phyloP scores from a whole-genome alignment of 2,113 vertebrate species.

The Aptenodytes forsteri region DNA sequence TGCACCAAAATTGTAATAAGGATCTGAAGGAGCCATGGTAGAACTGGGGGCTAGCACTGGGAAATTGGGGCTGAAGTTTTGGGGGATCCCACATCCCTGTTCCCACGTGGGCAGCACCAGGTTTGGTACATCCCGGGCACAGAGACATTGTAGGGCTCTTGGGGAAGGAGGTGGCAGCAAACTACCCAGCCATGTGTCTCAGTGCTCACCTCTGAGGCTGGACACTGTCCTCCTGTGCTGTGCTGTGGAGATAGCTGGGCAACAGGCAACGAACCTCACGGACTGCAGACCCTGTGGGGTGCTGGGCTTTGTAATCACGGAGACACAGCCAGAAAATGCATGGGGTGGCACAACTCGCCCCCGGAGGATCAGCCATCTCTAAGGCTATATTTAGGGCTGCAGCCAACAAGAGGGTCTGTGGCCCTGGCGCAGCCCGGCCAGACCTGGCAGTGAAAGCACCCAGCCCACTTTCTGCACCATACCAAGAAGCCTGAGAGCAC shows the following conservation, averaged over 20 bases:
- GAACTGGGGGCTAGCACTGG: neutral
- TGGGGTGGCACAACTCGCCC: neutral
- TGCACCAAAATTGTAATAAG: neutral
- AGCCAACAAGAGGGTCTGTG: neutral
- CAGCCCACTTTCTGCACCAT: neutral
- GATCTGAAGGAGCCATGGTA: neutral
- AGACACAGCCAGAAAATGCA: neutral
- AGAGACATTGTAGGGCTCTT: neutral
- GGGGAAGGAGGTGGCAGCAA: neutral
- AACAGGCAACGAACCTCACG: neutral
- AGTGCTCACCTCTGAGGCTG: neutral
- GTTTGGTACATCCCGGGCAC: neutral
- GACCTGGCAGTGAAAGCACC: neutral
- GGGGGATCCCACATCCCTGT: neutral
- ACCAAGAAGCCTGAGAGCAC: neutral
- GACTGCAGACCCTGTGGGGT: neutral
- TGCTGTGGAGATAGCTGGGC: fast-evolving
- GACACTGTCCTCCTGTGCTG: neutral
- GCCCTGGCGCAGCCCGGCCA: neutral
- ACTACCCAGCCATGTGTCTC: neutral
- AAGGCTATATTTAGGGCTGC: neutral
- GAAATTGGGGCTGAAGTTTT: neutral
- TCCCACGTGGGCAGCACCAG: neutral
- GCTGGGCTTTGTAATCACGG: neutral
- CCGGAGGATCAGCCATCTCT: neutral